Evolutionary conservation across 2,797 vertebrate species (phyloP), one percentile per base, ranked within the genome.

Genomic region (Anguilla obscura): DNA sequence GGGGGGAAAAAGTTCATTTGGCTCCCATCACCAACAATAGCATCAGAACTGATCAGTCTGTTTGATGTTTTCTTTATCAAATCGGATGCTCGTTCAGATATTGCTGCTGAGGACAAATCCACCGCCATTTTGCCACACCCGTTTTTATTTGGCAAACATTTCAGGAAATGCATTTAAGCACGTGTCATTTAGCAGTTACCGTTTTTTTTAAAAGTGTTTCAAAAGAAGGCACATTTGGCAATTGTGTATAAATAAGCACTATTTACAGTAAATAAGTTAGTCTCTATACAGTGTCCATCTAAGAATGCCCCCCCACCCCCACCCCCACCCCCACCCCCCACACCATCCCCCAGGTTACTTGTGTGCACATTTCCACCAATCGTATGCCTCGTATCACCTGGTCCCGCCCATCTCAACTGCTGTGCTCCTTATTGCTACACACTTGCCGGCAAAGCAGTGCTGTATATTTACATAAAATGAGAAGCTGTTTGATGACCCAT

Each of bases 241-340:
- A 93, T 94, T 93, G 90, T 90, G 89, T 94, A 95, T 95, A 95
- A 96, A 96, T 95, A 95, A 90, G 92, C 92, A 91, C 92, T 92
- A 96, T 96, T 93, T 95, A 96, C 95, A 96, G 88, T 91, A 91
- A 93, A 96, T 95, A 95, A 95, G 93, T 96, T 95, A 95, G 93
- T 94, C 89, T 93, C 90, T 92, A 90, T 91, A 91, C 90, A 89
- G 91, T 88, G 89, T 90, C 88, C 82, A 80, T 90, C 87, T 83
- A 16, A 86, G 48, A 82, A 84, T 56, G 76, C 60, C 84, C 50
- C 71, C 60, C 82, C 87, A 76, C 79, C 48, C 50, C 5, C 5
- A 52, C 50, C 71, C 60, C 82, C 87, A 76, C 79, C 48, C 50
- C 5, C 5, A 52, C 50, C 50, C 50, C 6, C 83, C 60, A 69